These are phyloP conservation scores for Apogon hyalosoma DNA, from an alignment of 2,797 vertebrate genomes.

Conservation along the genomic window DNA sequence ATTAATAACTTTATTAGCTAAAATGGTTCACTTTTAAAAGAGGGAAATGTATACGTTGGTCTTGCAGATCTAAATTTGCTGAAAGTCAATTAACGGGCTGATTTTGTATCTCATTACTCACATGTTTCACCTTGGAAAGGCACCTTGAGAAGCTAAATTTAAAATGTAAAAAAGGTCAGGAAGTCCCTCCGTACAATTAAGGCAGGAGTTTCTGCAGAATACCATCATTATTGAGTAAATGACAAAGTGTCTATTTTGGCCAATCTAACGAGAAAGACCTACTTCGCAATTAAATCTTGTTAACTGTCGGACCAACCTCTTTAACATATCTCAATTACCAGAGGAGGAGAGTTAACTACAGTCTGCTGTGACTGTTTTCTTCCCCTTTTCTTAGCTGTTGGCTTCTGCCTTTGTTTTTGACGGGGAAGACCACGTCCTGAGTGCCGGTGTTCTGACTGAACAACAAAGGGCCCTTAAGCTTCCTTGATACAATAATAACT, in stretches of 20 bases:
- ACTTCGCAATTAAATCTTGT: conserved; percentile 65
- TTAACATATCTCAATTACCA: conserved; percentile 71
- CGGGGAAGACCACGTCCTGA: neutral
- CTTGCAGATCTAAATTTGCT: conserved; percentile 83
- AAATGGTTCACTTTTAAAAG: conserved; percentile 84
- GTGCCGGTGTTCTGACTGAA: conserved; percentile 38
- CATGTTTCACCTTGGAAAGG: conserved; percentile 86
- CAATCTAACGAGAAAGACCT: conserved; percentile 62
- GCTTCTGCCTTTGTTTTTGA: conserved; percentile 40
- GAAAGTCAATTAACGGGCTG: conserved; percentile 86
- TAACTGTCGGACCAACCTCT: conserved; percentile 61
- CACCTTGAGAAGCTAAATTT: conserved; percentile 88
- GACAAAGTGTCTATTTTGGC: conserved; percentile 74
- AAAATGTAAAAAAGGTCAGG: conserved; percentile 87
- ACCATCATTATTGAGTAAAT: conserved; percentile 69
- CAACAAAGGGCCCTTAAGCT: conserved; percentile 64
- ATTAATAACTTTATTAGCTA: conserved; percentile 89
- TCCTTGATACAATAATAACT: conserved; percentile 76
- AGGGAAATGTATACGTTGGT: conserved; percentile 82
- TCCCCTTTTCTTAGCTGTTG: conserved; percentile 2
- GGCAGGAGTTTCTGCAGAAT: conserved; percentile 77
- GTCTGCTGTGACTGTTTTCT: conserved; percentile 24
- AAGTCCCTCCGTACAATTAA: conserved; percentile 86
- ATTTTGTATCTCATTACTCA: conserved; percentile 88
- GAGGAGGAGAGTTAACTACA: conserved; percentile 67